phyloP scores from a whole-genome alignment of 2,113 vertebrate genomes.

The Dolichotis patagonum region DNA sequence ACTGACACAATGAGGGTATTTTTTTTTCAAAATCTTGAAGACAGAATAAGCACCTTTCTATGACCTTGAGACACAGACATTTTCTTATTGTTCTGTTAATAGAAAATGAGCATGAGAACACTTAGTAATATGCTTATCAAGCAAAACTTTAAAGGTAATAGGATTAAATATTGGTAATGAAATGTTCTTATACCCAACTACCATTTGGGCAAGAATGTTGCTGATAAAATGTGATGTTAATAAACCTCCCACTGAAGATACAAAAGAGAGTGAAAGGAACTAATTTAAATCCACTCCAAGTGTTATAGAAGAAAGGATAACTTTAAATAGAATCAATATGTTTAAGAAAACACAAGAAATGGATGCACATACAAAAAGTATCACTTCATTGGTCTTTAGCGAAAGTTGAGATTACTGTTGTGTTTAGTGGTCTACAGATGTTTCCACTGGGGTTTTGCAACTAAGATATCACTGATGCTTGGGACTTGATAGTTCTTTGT shows the following conservation, averaged over 20 bases:
- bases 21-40: conserved; percentile 11
- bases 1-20: conserved; percentile 49
- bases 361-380: not conserved
- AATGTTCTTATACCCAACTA: not conserved
- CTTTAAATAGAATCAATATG: not conserved
- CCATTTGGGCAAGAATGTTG: not conserved
- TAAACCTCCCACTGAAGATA: not conserved
- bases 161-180: not conserved
- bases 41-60: conserved; percentile 66
- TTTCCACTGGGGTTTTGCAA: not conserved
- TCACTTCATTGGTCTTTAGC: not conserved
- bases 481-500: not conserved
- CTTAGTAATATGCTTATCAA: conserved; percentile 43
- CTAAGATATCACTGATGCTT: too few species aligned
- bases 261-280: not conserved
- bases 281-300: not conserved
- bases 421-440: too few species aligned
- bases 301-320: not conserved
- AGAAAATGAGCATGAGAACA: conserved; percentile 55
- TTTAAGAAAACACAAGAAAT: not conserved
- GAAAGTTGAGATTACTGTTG: not conserved
- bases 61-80: conserved; percentile 65
- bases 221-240: not conserved
- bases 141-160: conserved; percentile 56
- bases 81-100: conserved; percentile 61